These are phyloP conservation scores for Scaptomyza cyrtandrae DNA, from an alignment of 2,888 invertebrate species.

Conservation along the genomic window DNA sequence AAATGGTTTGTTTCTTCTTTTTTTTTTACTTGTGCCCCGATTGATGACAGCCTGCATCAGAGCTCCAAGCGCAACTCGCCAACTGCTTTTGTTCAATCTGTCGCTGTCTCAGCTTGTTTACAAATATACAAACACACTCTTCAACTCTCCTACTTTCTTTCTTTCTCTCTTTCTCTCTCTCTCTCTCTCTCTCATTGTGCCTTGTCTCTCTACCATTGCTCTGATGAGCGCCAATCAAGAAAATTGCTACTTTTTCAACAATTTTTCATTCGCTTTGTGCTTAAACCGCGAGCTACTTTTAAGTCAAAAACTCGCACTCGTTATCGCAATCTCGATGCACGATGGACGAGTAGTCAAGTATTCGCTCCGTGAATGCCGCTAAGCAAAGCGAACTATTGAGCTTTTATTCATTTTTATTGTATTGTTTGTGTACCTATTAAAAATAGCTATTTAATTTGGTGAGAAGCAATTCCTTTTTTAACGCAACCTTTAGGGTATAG, in stretches of 20 bases:
- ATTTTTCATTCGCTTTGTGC: slow-evolving; percentile 71
- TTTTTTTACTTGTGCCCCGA: slow-evolving; percentile 11
- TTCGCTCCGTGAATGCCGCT: slow-evolving; percentile 5
- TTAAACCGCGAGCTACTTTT: slow-evolving; percentile 45
- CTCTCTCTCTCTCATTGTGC: neutral
- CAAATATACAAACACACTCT: slow-evolving; percentile 12
- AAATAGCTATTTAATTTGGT: neutral
- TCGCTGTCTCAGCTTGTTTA: slow-evolving; percentile 35
- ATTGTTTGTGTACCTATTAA: neutral
- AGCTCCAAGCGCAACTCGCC: slow-evolving; percentile 43
- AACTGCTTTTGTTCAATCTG: slow-evolving; percentile 30
- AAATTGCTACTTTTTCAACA: slow-evolving; percentile 77
- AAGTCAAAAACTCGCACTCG: slow-evolving; percentile 42
- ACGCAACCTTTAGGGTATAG: too few relatives aligned
- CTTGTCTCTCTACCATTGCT: slow-evolving; percentile 18
- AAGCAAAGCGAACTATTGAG: slow-evolving; percentile 15
- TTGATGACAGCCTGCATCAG: slow-evolving; percentile 38
- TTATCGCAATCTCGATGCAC: slow-evolving; percentile 10
- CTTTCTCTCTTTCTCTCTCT: neutral
- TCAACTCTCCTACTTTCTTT: neutral
- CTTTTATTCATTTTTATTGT: neutral
- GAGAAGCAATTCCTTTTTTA: too few relatives aligned
- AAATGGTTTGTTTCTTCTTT: slow-evolving; percentile 11
- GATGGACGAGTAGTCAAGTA: slow-evolving; percentile 20
- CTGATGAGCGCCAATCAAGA: slow-evolving; percentile 78